Conservation (phyloP, 2,797 vertebrate genomes). For the Nyctalus aviator region DNA sequence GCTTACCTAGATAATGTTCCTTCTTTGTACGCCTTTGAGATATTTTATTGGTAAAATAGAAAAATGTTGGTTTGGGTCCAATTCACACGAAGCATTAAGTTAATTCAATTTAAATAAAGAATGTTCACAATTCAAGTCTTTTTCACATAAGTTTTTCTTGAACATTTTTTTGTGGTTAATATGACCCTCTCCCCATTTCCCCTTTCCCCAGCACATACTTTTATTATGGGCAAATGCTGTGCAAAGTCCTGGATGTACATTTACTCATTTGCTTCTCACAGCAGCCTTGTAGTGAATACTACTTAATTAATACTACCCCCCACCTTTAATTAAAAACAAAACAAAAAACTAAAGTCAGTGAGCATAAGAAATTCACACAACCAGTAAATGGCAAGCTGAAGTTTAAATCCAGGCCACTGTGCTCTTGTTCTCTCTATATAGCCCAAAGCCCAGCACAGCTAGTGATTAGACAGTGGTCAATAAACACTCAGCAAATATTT, state of each 20-base stretch:
- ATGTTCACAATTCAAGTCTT: not conserved
- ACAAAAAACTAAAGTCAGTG: not conserved
- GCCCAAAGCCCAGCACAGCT: not conserved
- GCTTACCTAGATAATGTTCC: not conserved
- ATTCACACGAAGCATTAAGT: slow-evolving; percentile 18
- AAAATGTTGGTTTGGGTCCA: not conserved
- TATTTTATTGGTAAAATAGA: slow-evolving; percentile 19
- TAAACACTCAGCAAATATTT: not conserved
- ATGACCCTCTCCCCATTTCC: not conserved
- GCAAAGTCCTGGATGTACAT: not conserved
- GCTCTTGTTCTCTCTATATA: not conserved
- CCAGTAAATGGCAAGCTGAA: not conserved
- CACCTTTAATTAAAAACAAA: not conserved
- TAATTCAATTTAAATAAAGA: slow-evolving; percentile 13
- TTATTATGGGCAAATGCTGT: not conserved
- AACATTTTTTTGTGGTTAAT: not conserved
- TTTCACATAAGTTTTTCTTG: not conserved
- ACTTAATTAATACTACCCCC: not conserved
- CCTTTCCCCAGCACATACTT: not conserved
- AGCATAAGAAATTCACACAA: not conserved
- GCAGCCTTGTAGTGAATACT: not conserved
- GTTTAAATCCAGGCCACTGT: not conserved
- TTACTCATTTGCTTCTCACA: slow-evolving; percentile 23
- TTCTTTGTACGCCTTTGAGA: not conserved
- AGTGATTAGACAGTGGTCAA: not conserved